Evolutionary conservation across 2,888 invertebrate species (phyloP), one percentile per base, ranked within the genome.

Genomic region (Auanema freiburgensis): DNA sequence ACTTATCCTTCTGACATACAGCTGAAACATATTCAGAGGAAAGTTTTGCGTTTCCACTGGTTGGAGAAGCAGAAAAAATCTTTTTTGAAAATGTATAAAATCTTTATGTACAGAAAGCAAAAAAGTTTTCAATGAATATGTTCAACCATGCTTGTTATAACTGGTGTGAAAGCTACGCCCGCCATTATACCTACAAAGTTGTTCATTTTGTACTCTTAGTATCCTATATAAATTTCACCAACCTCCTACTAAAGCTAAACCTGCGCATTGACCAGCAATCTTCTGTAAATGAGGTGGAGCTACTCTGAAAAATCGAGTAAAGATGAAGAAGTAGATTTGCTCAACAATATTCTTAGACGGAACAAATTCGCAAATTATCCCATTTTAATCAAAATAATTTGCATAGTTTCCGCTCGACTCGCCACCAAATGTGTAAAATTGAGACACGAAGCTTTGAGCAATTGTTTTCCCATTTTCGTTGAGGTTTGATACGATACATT

Each of bases 161-260:
- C 59, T 25, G 67, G 67, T 2, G 72, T 67, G 57, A 72, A 72
- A n/a, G 61, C 67, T 3, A 69, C 69, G n/a, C 72, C 72, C 11
- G 63, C 52, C 33, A 67, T 59, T n/a, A 72, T 69, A 4, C 63
- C 63, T 33, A 21, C 21, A 55, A 44, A 6, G 5, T 4, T 25
- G 16, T 33, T n/a, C 16, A 46, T 16, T n/a, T 46, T 46, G 46
- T 18, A 46, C 21, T 5, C 6, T 21, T 46, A 5, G 10, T 18
- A 46, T 46, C 6, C 2, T 16, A 25, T 55, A n/a, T 52, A n/a
- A 4, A 44, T 44, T n/a, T 14, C n/a, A 16, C 57, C n/a, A 25
- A 43, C 71, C 71, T 46, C 63, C 57, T 5, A 72, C 69, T 3
- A 72, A 33, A 23, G 43, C 66, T 0, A 72, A 56, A 1, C 69